phyloP scores from a whole-genome alignment of 2,797 vertebrate genomes.

The Cyclura pinguis region DNA sequence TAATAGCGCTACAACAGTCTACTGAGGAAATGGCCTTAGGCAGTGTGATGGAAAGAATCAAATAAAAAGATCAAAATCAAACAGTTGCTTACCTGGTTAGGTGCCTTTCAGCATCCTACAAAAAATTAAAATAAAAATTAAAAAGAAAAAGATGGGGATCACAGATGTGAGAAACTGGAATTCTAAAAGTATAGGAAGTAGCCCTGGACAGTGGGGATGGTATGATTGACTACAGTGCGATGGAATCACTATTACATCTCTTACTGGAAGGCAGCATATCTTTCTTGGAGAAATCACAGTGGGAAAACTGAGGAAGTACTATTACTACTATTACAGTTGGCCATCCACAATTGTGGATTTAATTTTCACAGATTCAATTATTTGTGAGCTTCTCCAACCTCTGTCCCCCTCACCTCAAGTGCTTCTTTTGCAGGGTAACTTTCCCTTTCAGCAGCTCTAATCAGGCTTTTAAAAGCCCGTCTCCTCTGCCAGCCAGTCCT shows the following conservation, averaged over 20 bases:
- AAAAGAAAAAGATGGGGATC: background rate
- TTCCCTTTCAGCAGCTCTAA: too few relatives aligned
- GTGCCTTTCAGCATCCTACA: background rate
- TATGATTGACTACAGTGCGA: background rate
- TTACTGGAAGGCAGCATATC: too few relatives aligned
- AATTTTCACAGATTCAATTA: too few relatives aligned
- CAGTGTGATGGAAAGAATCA: background rate
- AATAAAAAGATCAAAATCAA: background rate
- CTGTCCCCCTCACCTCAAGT: too few relatives aligned
- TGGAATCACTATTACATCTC: background rate
- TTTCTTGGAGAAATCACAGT: background rate
- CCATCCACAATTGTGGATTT: too few relatives aligned
- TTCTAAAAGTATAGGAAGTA: background rate
- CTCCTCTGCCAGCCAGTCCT: too few relatives aligned
- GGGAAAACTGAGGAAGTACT: background rate
- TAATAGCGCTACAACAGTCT: too few relatives aligned
- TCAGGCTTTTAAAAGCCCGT: too few relatives aligned
- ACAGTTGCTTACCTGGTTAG: constrained; percentile 22
- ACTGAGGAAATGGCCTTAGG: too few relatives aligned
- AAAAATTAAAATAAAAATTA: background rate
- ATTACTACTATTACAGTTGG: too few relatives aligned
- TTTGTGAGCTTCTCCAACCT: too few relatives aligned
- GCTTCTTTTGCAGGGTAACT: too few relatives aligned
- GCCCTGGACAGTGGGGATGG: background rate
- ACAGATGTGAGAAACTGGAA: background rate